These are phyloP conservation scores for Hypotaenidia philippensis DNA, from an alignment of 2,797 vertebrate species.

Conservation along the genomic window DNA sequence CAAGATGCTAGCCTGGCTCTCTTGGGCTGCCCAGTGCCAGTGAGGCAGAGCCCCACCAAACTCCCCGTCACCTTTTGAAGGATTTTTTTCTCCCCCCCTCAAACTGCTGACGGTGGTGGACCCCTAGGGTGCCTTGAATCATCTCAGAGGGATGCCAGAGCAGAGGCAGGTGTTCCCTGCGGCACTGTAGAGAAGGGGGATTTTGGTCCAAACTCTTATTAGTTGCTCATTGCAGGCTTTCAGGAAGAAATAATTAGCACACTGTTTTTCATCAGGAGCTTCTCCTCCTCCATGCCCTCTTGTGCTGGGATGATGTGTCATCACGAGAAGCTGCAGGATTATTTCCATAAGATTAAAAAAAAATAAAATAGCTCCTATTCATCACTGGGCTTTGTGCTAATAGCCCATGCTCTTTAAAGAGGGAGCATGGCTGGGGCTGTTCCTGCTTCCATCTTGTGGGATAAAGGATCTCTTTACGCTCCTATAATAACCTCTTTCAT, in stretches of 20 bases:
- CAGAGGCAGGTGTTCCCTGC: accelerated
- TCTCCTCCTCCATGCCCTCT: constrained; percentile 4
- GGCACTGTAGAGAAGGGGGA: neutral
- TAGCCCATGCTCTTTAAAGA: neutral
- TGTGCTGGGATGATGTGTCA: constrained; percentile 28
- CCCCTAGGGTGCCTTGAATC: neutral
- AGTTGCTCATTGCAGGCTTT: neutral
- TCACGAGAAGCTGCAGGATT: neutral
- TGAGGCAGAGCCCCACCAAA: neutral
- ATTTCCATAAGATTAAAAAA: constrained; percentile 16
- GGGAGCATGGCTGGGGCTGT: neutral
- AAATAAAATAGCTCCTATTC: constrained; percentile 8
- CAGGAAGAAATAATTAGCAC: neutral
- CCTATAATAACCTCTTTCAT: constrained; percentile 28
- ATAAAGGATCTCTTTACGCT: constrained; percentile 32
- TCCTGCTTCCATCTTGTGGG: neutral
- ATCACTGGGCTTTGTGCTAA: constrained; percentile 15
- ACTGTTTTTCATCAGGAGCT: neutral
- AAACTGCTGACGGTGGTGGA: neutral
- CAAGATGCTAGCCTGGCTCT: accelerated
- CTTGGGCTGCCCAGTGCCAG: neutral
- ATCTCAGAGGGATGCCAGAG: neutral
- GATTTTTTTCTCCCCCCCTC: neutral
- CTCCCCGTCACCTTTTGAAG: accelerated
- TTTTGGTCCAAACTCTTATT: neutral